A percentile compares a stretch with the other conserved stretches of the same genome.
Evolutionary conservation across 2,888 invertebrate species (phyloP).

Genomic region (Drosophila flavopinicola): DNA sequence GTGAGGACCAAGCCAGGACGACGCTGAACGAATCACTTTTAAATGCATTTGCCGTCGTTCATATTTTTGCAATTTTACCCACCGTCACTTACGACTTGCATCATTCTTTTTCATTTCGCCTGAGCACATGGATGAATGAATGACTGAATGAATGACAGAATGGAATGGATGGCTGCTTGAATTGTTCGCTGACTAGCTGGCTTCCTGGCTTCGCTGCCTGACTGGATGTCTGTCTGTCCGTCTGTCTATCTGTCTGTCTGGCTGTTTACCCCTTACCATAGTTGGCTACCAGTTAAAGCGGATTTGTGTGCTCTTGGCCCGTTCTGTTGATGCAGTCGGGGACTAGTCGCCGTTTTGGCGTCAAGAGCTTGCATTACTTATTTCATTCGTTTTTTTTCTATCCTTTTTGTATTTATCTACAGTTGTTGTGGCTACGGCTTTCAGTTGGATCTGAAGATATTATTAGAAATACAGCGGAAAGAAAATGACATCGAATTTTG

Average conservation of each 20-base stretch:
- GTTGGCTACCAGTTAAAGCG: slow-evolving; percentile 8
- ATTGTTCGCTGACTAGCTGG: slow-evolving; percentile 42
- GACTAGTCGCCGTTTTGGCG: slow-evolving; percentile 32
- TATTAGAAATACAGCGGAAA: slow-evolving; percentile 10
- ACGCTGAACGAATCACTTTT: slow-evolving; percentile 27
- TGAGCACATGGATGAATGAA: slow-evolving; percentile 48
- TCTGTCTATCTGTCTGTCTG: slow-evolving; percentile 14
- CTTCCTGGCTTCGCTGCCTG: slow-evolving; percentile 11
- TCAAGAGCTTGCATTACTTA: slow-evolving; percentile 40
- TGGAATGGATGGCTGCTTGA: slow-evolving; percentile 33
- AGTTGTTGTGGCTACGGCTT: slow-evolving; percentile 15
- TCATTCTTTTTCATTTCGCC: slow-evolving; percentile 60
- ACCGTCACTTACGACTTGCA: slow-evolving; percentile 49
- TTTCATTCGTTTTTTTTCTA: slow-evolving; percentile 3
- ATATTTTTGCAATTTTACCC: slow-evolving; percentile 50
- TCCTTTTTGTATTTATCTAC: slow-evolving; percentile 34
- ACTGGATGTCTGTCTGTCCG: slow-evolving; percentile 16
- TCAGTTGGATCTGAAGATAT: neutral
- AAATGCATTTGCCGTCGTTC: slow-evolving; percentile 49
- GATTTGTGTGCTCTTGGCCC: slow-evolving; percentile 26
- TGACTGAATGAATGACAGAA: slow-evolving; percentile 21
- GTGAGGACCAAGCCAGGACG: no score
- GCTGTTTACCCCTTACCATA: neutral
- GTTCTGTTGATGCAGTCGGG: slow-evolving; percentile 21
- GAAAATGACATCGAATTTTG: slow-evolving; percentile 6